Evolutionary conservation across 2,113 vertebrate species (phyloP).

Genomic region (Columba janthina): DNA sequence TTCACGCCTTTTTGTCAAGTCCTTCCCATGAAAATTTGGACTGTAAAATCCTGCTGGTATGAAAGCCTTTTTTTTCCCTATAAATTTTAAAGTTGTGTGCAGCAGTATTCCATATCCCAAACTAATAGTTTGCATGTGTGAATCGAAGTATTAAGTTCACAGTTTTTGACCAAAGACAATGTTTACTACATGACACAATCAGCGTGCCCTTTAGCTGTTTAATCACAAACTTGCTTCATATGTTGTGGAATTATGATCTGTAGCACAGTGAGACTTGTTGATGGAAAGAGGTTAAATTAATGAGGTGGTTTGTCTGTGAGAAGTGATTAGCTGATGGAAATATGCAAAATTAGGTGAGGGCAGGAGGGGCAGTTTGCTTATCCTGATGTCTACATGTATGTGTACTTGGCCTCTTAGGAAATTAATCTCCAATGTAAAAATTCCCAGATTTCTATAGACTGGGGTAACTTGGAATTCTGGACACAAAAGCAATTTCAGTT

Average conservation of each 20-base stretch:
- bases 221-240: neutral
- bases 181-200: neutral
- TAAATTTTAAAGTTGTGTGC: neutral
- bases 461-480: neutral
- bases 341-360: fast-evolving
- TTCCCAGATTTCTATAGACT: neutral
- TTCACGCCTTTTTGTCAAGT: constrained; percentile 19
- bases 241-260: neutral
- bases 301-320: neutral
- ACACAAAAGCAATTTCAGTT: neutral
- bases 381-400: neutral
- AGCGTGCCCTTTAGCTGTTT: neutral
- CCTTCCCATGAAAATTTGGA: constrained; percentile 22
- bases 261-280: neutral
- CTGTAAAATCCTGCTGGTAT: constrained; percentile 8
- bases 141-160: neutral
- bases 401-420: neutral
- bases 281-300: neutral
- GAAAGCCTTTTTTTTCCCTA: neutral
- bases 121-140: neutral
- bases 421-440: neutral
- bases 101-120: neutral
- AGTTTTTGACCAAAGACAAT: neutral
- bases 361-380: neutral
- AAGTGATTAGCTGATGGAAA: neutral